Conservation (phyloP, 2,113 vertebrate genomes). For the Hippolais icterina region DNA sequence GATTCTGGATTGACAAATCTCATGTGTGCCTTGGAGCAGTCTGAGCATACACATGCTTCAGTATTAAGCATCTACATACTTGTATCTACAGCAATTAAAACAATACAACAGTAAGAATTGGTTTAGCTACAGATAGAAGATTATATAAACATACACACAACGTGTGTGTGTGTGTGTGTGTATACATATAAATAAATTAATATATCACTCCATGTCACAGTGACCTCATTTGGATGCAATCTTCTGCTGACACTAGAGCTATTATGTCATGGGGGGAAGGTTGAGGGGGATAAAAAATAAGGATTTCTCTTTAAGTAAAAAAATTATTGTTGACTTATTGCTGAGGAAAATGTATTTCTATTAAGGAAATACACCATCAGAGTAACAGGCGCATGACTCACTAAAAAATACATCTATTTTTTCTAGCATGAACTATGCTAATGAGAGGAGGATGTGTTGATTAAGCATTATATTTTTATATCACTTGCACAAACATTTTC, state of each 20-base stretch:
- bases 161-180: rapidly evolving
- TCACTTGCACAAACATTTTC: neutral
- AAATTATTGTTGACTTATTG: neutral
- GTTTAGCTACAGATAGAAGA: neutral
- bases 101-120: neutral
- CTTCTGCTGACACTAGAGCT: neutral
- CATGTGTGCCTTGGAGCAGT: neutral
- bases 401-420: neutral
- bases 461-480: neutral
- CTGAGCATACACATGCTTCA: neutral
- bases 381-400: neutral
- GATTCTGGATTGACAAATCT: neutral
- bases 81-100: neutral
- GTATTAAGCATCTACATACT: neutral
- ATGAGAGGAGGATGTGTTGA: neutral
- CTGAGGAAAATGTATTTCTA: neutral
- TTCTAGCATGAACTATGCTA: neutral
- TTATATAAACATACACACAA: neutral
- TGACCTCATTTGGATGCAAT: neutral
- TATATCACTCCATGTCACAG: neutral
- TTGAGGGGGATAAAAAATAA: neutral
- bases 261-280: neutral
- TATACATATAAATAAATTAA: neutral
- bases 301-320: neutral
- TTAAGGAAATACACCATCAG: neutral